These are phyloP conservation scores for Diplodus sargus DNA, from an alignment of 2,797 vertebrate genomes.

Conservation along the genomic window DNA sequence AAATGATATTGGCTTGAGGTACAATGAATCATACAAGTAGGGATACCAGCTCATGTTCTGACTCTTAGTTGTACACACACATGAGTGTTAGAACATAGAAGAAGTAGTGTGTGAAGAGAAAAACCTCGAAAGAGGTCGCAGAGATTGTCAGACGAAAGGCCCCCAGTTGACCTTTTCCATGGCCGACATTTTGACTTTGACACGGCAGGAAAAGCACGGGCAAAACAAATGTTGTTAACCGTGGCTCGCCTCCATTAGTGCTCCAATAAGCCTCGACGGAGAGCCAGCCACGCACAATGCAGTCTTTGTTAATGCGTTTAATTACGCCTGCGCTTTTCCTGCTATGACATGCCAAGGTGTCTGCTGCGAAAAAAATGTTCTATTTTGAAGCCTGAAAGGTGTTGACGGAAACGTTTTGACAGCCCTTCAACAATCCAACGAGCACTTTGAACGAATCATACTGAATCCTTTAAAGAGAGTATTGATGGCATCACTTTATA, in stretches of 20 bases:
- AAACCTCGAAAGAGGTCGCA: background rate
- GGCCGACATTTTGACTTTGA: background rate
- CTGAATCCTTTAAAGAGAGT: background rate
- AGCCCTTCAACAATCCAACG: background rate
- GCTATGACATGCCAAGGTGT: background rate
- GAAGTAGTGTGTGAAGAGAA: background rate
- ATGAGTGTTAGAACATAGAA: background rate
- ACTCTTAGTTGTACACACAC: background rate
- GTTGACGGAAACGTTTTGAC: background rate
- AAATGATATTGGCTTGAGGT: background rate
- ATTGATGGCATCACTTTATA: background rate
- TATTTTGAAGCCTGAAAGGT: background rate
- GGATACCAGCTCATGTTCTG: background rate
- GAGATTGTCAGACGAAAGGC: background rate
- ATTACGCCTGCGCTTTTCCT: background rate
- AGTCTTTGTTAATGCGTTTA: background rate
- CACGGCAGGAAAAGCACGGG: background rate
- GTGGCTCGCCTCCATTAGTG: background rate
- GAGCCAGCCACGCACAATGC: background rate
- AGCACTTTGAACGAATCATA: background rate
- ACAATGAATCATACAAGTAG: background rate
- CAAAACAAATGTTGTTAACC: background rate
- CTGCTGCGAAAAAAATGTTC: background rate
- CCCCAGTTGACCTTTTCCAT: background rate
- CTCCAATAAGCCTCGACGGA: background rate